Evolutionary conservation across 1,140 invertebrate genomes (phyloP), one percentile per base, ranked within the genome.

Genomic region (Halyomorpha halys): DNA sequence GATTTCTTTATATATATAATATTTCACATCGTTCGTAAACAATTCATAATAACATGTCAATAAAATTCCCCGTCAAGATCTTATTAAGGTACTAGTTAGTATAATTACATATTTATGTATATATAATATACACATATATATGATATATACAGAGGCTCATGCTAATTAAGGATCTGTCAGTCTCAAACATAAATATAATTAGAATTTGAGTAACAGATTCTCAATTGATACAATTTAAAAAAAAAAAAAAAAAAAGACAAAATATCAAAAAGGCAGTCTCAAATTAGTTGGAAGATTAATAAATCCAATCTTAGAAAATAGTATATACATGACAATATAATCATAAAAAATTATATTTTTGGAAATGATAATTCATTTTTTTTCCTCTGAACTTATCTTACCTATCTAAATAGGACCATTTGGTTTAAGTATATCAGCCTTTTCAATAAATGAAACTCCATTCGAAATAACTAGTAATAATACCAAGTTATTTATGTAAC

Each of bases 191-290:
- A 39, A 39, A 39, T 39, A 11, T 39, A 39, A 39, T 39, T 39
- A 39, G 34, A 39, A 3, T 39, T 39, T 13, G 34, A 39, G 34
- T 13, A 39, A 39, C 34, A 39, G 34, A 39, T 39, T 2, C 34
- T 39, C 11, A 39, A 39, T 39, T 39, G 13, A 39, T 39, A 39
- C 11, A 39, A 39, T 39, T 39, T 39, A 39, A 39, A 39, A 8
- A 11, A 39, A 39, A 39, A 39, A 39, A 39, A 30, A 30, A 30
- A 30, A 30, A 30, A 30, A 30, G 18, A 47, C n/a, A 53, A 53
- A 56, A 56, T 56, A 56, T 56, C 53, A 56, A 56, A 56, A 56
- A 23, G 53, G 53, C 53, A 56, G 53, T 56, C 53, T 56, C 23
- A 56, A 56, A 56, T 18, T 56, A 56, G 18, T 16, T 21, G 53